A percentile compares a stretch with the other conserved stretches of the same genome.
Conservation (phyloP, 2,113 vertebrate genomes). For the Corythaixoides concolor region DNA sequence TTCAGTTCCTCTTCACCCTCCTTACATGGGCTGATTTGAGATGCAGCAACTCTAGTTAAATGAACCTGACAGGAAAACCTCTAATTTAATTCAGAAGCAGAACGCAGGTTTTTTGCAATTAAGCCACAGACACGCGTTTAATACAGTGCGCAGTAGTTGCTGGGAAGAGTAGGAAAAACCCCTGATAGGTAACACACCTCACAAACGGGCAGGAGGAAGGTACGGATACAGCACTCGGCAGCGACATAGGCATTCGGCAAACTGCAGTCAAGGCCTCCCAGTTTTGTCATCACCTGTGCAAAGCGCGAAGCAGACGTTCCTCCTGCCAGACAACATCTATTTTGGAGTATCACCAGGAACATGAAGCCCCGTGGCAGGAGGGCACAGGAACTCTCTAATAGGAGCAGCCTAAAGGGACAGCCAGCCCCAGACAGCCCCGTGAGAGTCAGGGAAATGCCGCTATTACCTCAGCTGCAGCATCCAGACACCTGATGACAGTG, state of each 20-base stretch:
- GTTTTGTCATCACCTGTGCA: background rate
- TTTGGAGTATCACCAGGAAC: background rate
- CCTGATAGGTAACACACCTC: background rate
- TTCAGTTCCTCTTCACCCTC: background rate
- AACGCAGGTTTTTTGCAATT: constrained; percentile 34
- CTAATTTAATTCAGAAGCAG: constrained; percentile 14
- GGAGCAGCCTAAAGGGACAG: background rate
- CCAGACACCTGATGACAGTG: background rate
- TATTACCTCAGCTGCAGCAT: background rate
- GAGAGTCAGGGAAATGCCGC: background rate
- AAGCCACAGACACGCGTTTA: constrained; percentile 14
- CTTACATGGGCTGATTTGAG: constrained; percentile 3
- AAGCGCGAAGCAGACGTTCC: background rate
- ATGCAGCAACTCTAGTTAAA: constrained; percentile 1
- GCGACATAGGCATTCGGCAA: accelerated
- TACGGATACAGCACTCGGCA: background rate
- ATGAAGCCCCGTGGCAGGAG: accelerated
- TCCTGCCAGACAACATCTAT: background rate
- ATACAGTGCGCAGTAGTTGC: background rate
- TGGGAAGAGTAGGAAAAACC: background rate
- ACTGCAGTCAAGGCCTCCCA: background rate
- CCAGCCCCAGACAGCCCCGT: background rate
- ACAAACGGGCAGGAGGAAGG: background rate
- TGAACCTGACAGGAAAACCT: constrained; percentile 22
- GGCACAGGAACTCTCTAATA: background rate